Percentiles rank a stretch among this genome's conserved stretches.
phyloP scores from a whole-genome alignment of 2,888 invertebrate genomes.

The Drosophila fungiperda region DNA sequence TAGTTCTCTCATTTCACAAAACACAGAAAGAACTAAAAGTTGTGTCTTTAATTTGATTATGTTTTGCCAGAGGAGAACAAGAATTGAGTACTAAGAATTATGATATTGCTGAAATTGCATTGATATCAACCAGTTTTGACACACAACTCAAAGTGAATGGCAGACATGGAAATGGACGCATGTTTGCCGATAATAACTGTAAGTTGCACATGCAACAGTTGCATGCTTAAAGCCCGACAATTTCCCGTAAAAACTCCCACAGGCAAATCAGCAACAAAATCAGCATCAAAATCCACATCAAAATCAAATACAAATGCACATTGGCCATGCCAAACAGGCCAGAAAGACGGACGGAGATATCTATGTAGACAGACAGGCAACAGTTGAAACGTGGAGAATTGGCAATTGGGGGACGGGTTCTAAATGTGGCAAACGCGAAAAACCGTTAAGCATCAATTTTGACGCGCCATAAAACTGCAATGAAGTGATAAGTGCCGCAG shows the following conservation, averaged over 20 bases:
- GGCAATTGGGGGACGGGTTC: conserved; percentile 48
- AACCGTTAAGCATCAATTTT: conserved; percentile 79
- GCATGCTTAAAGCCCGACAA: conserved; percentile 16
- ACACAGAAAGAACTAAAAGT: neutral
- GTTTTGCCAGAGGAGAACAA: neutral
- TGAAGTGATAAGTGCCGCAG: conserved; percentile 79
- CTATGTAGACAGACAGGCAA: conserved; percentile 13
- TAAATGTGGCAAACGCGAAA: conserved; percentile 76
- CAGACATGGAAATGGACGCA: conserved; percentile 10
- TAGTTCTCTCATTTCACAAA: no score
- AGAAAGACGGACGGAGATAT: conserved; percentile 17
- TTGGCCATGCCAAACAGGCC: conserved; percentile 41
- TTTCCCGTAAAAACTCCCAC: conserved; percentile 8
- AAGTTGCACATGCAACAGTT: conserved; percentile 61
- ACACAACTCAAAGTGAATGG: neutral
- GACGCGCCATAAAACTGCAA: conserved; percentile 81
- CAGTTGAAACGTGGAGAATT: conserved; percentile 26
- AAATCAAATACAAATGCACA: conserved; percentile 63
- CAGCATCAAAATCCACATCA: conserved; percentile 36
- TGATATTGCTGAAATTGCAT: neutral
- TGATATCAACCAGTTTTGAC: neutral
- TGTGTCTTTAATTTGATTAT: neutral
- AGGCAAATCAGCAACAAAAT: conserved; percentile 47
- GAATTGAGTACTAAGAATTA: neutral
- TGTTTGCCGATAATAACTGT: conserved; percentile 17